A percentile compares a stretch with the other conserved stretches of the same genome.
phyloP scores from a whole-genome alignment of 2,113 vertebrate species.

The Stegastes partitus region DNA sequence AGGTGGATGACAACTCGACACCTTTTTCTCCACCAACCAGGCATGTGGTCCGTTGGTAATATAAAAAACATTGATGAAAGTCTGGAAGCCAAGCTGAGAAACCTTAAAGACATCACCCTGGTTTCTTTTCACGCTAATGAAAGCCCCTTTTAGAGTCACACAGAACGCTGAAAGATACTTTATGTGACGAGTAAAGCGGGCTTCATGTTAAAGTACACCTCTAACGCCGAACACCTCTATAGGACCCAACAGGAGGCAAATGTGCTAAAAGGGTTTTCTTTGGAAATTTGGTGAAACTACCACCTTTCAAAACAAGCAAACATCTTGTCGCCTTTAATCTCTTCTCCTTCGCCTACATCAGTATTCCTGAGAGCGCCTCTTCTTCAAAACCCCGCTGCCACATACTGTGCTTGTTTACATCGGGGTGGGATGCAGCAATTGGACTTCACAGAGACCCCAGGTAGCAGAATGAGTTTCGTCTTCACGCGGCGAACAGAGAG shows the following conservation, averaged over 20 bases:
- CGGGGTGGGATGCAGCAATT: neutral
- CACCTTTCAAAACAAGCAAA: too few species aligned
- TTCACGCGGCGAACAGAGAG: neutral
- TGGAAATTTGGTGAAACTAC: too few species aligned
- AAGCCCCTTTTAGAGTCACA: too few species aligned
- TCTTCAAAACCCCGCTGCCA: neutral
- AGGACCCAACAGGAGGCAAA: too few species aligned
- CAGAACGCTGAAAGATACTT: too few species aligned
- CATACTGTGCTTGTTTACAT: neutral
- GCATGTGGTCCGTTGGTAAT: neutral
- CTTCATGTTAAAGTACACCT: too few species aligned
- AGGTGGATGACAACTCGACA: too few species aligned
- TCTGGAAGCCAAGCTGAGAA: neutral
- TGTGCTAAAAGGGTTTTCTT: too few species aligned
- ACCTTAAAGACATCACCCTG: neutral
- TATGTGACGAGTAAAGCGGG: too few species aligned
- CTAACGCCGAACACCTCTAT: too few species aligned
- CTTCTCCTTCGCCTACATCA: neutral
- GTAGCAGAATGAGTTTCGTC: conserved; percentile 13
- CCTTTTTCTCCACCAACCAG: neutral
- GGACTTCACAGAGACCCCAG: neutral
- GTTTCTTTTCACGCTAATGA: neutral
- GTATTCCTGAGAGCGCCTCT: neutral
- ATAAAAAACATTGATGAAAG: neutral
- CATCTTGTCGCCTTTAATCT: neutral